These are phyloP conservation scores for Campaea margaritaria DNA, from an alignment of 2,888 invertebrate genomes.

Conservation along the genomic window DNA sequence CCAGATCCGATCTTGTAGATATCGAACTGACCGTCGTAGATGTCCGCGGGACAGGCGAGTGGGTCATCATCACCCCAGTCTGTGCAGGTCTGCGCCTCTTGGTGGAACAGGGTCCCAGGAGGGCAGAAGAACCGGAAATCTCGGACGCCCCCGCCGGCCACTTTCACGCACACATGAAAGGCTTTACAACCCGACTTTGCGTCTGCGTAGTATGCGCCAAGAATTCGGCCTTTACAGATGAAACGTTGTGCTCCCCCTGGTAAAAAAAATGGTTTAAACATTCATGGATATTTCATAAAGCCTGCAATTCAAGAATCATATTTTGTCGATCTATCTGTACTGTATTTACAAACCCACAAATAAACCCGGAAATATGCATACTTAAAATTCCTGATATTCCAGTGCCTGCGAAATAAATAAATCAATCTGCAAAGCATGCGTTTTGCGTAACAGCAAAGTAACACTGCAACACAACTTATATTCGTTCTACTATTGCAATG, in stretches of 20 bases:
- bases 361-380: background rate
- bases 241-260: slow-evolving; percentile 86
- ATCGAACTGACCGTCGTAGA: slow-evolving; percentile 95
- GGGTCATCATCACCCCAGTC: slow-evolving; percentile 92
- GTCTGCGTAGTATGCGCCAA: slow-evolving; percentile 95
- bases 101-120: slow-evolving; percentile 95
- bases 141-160: slow-evolving; percentile 91
- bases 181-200: slow-evolving; percentile 94
- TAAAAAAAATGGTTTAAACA: background rate
- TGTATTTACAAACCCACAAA: too few relatives aligned
- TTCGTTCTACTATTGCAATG: background rate
- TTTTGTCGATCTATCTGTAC: too few relatives aligned
- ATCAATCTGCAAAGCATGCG: background rate
- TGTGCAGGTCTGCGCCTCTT: slow-evolving; percentile 96
- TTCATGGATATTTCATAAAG: background rate
- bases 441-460: too few relatives aligned
- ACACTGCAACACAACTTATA: background rate
- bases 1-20: slow-evolving; percentile 92
- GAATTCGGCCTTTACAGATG: slow-evolving; percentile 92
- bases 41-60: slow-evolving; percentile 93
- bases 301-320: too few relatives aligned
- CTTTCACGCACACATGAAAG: slow-evolving; percentile 95
- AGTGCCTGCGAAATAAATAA: background rate
- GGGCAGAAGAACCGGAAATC: slow-evolving; percentile 95
- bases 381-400: background rate